Percentiles rank a stretch among this genome's conserved stretches.
Conservation (phyloP, 2,888 invertebrate species). For the Deilephila porcellus region DNA sequence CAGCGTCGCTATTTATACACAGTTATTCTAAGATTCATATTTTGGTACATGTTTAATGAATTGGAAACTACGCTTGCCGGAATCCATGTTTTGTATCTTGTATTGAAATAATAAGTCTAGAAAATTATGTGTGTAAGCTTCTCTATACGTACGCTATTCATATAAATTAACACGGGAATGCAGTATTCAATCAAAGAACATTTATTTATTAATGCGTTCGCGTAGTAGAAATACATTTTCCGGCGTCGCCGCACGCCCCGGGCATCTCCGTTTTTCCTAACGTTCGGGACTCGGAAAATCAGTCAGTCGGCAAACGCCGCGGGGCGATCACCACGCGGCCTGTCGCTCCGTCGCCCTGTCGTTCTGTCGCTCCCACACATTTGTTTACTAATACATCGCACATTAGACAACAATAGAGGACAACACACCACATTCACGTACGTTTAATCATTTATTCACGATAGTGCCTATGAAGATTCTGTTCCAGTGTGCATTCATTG, state of each 20-base stretch:
- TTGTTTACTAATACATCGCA: conserved; percentile 70
- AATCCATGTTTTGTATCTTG: not conserved
- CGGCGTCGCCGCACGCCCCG: conserved; percentile 51
- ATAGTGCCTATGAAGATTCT: conserved; percentile 39
- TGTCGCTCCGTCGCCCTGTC: conserved; percentile 48
- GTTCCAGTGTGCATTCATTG: conserved; percentile 29
- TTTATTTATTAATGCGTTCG: conserved; percentile 42
- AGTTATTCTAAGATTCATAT: not conserved
- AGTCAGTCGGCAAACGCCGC: conserved; percentile 75
- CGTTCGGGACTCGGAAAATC: conserved; percentile 43
- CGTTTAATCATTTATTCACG: conserved; percentile 47
- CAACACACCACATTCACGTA: conserved; percentile 70
- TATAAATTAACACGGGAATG: conserved; percentile 8
- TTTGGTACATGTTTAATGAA: not conserved
- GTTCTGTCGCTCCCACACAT: conserved; percentile 57
- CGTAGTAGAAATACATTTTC: conserved; percentile 55
- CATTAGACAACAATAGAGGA: conserved; percentile 64
- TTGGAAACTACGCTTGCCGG: not conserved
- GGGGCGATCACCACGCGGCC: conserved; percentile 59
- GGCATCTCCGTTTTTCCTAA: conserved; percentile 51
- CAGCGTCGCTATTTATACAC: conserved; percentile 3
- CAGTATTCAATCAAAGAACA: not conserved
- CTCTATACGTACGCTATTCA: not conserved
- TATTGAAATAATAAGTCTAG: not conserved
- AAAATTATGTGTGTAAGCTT: not conserved